Base-by-base conservation (phyloP, 2,888 invertebrate genomes). In the Caenorhabditis afra region DNA sequence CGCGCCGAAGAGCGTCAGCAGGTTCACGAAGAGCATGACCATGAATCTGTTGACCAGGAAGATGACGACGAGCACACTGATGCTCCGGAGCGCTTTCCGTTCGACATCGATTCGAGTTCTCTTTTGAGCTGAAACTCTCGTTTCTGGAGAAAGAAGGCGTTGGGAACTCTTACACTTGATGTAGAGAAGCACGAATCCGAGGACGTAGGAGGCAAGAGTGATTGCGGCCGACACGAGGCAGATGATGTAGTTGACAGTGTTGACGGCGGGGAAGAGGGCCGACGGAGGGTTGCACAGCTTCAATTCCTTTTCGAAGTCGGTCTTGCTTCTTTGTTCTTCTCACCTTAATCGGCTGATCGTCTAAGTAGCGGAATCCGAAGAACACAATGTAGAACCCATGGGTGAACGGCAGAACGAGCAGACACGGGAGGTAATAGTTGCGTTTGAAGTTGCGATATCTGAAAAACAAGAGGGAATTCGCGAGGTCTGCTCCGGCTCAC, bases 281-380 rank as follows among this genome's bases (percentile, higher is more conserved):
- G 62, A 62, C 3, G 62, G 62, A 0, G 62, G 62, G 23, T 62
- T 62, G 39, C 62, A 62, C n/a, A 62, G 37, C 37, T 62, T 23
- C 20, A 62, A 20, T 20, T n/a, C n/a, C n/a, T n/a, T n/a, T n/a
- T n/a, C n/a, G n/a, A n/a, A n/a, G n/a, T 7, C 29, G 7, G 3
- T 29, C 29, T 29, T 7, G 4, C 29, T 7, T 29, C 7, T 29
- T 14, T 12, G 29, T 35, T n/a, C 3, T n/a, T 35, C 16, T 37
- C 11, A 57, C 57, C 14, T 23, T 14, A 3, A 57, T 57, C 1
- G 57, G 37, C 11, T 16, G 14, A 14, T 29, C 4, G 16, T 62
- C 62, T 4, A 50, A 35, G 3, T 37, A 22, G 1, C 16, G 12
- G n/a, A 50, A 50, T 20, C 39, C 62, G 7, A 22, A 50, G 1